Evolutionary conservation across 2,113 vertebrate genomes (phyloP).

Genomic region (Melanerpes formicivorus): DNA sequence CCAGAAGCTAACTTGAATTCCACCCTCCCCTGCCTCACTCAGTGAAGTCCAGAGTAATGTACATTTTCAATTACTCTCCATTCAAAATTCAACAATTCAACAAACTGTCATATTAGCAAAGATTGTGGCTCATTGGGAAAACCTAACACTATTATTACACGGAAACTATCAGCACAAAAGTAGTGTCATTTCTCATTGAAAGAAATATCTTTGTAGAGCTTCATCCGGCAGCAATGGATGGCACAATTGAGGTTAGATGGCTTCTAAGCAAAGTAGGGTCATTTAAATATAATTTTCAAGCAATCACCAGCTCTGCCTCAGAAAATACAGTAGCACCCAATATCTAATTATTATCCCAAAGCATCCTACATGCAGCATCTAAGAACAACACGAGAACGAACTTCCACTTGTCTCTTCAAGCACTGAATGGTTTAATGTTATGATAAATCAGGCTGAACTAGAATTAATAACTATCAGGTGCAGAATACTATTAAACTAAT

Average conservation of each 20-base stretch:
- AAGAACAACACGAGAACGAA: constrained; percentile 61
- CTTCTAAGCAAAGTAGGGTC: constrained; percentile 15
- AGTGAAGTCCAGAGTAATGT: constrained; percentile 49
- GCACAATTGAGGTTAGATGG: constrained; percentile 13
- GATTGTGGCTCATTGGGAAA: constrained; percentile 44
- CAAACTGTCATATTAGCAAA: constrained; percentile 64
- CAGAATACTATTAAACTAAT: constrained; percentile 69
- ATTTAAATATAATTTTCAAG: constrained; percentile 53
- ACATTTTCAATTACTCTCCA: constrained; percentile 59
- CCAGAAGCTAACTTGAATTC: constrained; percentile 50
- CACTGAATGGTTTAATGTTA: constrained; percentile 32
- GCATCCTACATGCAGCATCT: constrained; percentile 13
- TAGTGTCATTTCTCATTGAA: constrained; percentile 33
- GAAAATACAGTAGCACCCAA: constrained; percentile 47
- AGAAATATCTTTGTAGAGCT: constrained; percentile 7
- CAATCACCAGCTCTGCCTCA: constrained; percentile 46
- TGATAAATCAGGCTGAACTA: constrained; percentile 58
- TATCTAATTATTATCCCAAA: constrained; percentile 65
- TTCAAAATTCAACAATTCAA: constrained; percentile 63
- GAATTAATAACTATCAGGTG: constrained; percentile 77
- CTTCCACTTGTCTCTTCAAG: constrained; percentile 69
- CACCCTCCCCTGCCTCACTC: neutral
- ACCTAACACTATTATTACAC: constrained; percentile 55
- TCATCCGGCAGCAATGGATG: constrained; percentile 43
- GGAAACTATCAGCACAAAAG: constrained; percentile 52